Evolutionary conservation across 1,140 invertebrate genomes (phyloP).

Genomic region (Leucophenga varia): DNA sequence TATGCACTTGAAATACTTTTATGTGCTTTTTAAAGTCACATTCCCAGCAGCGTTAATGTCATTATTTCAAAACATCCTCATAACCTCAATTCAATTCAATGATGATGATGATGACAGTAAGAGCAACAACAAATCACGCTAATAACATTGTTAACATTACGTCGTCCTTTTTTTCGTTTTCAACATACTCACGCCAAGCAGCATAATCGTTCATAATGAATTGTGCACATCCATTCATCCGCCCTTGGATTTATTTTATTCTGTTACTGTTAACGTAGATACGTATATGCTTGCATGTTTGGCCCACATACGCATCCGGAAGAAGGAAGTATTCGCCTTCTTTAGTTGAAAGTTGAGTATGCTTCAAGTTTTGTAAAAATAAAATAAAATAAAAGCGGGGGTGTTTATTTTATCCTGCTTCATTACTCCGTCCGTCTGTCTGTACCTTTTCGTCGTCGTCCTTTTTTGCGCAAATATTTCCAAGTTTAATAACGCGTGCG

Average conservation of each 20-base stretch:
- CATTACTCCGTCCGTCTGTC: no score
- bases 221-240: no score
- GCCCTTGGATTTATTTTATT: no score
- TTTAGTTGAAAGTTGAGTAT: no score
- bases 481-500: constrained; percentile 49
- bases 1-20: constrained; percentile 15
- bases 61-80: constrained; percentile 15
- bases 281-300: constrained; percentile 48
- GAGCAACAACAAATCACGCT: constrained; percentile 37
- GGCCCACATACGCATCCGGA: constrained; percentile 44
- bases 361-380: constrained; percentile 13
- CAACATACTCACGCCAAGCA: no score
- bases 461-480: constrained; percentile 32
- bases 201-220: no score
- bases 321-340: constrained; percentile 42
- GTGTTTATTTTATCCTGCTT: no score
- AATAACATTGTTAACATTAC: constrained; percentile 23
- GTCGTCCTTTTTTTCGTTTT: no score
- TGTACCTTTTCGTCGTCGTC: no score
- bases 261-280: no score
- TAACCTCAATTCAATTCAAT: constrained; percentile 1
- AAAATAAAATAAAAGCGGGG: not conserved
- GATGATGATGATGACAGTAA: no score
- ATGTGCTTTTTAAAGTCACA: constrained; percentile 46
- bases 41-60: constrained; percentile 28